Base-by-base conservation (phyloP, 2,888 invertebrate species). In the Cantharis rustica region DNA sequence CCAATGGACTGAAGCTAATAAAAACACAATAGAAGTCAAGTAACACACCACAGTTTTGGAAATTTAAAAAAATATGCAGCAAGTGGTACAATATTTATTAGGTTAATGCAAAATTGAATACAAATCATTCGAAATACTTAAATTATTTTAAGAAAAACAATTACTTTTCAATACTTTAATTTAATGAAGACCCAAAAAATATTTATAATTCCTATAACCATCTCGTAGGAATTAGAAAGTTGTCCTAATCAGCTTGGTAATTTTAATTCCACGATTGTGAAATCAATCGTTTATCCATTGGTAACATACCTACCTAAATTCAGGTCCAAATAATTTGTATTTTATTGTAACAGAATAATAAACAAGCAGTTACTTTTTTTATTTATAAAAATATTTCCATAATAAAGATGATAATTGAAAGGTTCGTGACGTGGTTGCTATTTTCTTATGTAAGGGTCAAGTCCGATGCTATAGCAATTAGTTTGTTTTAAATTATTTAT, bases 1-100 rank as follows among this genome's bases (percentile, higher is more conserved):
- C 99, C 87, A 96, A 96, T 73, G 99, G 99, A 91, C 98, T 97
- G 92, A 99, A 99, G 93, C 99, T 99, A 90, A 82, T 81, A 83
- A 81, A 81, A 83, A 81, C 79, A 82, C 61, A 81, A 75, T 75
- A 72, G 69, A 62, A 72, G 62, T 69, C 31, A 47, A 71, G 31
- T 63, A 61, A 72, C 62, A 68, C 17, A 66, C 47, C 47, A 47
- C n/a, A 47, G 47, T 47, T 47, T 47, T 47, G 47, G n/a, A 47
- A 47, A n/a, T 47, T 47, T 47, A 47, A 47, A 47, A n/a, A 47
- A 47, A 47, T 31, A n/a, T 47, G 47, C 47, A 47, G 47, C 47
- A 47, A 47, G n/a, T 47, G 9, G 47, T 47, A 47, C 47, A 47
- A 47, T 47, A 47, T 47, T 47, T 47, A 47, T 47, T 47, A 47